Evolutionary conservation across 2,797 vertebrate species (phyloP).

Genomic region (Brachyrhaphis roseni): DNA sequence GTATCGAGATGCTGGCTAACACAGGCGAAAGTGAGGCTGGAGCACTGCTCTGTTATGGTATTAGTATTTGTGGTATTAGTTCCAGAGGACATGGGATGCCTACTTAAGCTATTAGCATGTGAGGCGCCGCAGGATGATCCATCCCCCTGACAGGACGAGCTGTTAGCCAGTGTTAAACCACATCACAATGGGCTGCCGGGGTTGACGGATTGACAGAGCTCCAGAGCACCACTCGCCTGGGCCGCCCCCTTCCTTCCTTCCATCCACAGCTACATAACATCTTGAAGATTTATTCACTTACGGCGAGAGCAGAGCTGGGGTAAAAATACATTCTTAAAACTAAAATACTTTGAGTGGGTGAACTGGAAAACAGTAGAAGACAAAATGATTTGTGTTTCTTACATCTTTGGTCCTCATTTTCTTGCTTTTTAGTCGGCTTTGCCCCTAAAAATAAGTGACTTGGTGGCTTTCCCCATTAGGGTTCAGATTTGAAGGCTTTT

Average conservation of each 20-base stretch:
- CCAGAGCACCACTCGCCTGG: slow-evolving; percentile 39
- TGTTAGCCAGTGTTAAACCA: slow-evolving; percentile 76
- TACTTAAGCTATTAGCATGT: slow-evolving; percentile 84
- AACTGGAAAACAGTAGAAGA: slow-evolving; percentile 8
- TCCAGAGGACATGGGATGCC: slow-evolving; percentile 81
- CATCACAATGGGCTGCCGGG: slow-evolving; percentile 73
- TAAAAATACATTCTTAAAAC: slow-evolving; percentile 44
- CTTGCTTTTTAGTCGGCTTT: slow-evolving; percentile 26
- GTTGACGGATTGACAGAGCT: slow-evolving; percentile 73
- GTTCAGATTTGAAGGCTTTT: slow-evolving; percentile 46
- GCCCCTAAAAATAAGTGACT: not conserved
- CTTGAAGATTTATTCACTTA: slow-evolving; percentile 24
- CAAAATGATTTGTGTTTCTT: slow-evolving; percentile 12
- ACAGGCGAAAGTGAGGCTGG: slow-evolving; percentile 60
- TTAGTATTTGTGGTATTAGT: slow-evolving; percentile 85
- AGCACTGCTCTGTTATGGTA: slow-evolving; percentile 76
- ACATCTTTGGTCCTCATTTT: slow-evolving; percentile 15
- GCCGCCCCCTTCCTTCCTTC: slow-evolving; percentile 34
- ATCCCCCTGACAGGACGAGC: slow-evolving; percentile 74
- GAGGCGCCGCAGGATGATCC: slow-evolving; percentile 77
- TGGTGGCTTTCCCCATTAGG: slow-evolving; percentile 6
- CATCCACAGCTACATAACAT: slow-evolving; percentile 10
- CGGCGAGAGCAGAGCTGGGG: slow-evolving; percentile 8
- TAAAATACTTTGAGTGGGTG: slow-evolving; percentile 19
- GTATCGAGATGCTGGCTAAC: slow-evolving; percentile 75